Conservation (phyloP, 1,140 invertebrate species). For the Brevipalpus yothersi region DNA sequence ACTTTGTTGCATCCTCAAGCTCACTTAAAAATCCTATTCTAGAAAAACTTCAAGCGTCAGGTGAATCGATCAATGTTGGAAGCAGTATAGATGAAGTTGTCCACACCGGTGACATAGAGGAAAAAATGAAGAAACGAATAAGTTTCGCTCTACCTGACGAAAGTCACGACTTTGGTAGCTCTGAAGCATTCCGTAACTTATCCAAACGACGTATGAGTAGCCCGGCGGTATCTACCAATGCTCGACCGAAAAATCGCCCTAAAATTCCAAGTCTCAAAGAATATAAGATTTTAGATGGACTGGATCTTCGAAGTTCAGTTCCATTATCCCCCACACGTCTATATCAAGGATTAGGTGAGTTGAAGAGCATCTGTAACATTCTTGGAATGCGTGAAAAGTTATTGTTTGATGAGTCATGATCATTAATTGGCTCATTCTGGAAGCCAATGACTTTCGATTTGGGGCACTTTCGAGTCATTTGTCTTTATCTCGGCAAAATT, state of each 20-base stretch:
- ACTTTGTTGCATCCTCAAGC: no score
- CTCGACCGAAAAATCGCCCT: not conserved
- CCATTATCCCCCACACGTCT: slow-evolving; percentile 13
- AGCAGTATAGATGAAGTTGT: not conserved
- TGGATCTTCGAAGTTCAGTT: slow-evolving; percentile 13
- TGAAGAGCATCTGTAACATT: no score
- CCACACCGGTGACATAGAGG: not conserved
- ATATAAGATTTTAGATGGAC: slow-evolving; percentile 12
- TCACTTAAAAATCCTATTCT: no score
- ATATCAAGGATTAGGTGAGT: not conserved
- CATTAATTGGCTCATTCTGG: no score
- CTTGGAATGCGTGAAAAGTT: no score
- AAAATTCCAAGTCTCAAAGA: slow-evolving; percentile 10
- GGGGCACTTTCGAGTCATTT: no score
- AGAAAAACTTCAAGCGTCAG: no score
- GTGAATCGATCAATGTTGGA: no score
- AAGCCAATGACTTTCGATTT: no score
- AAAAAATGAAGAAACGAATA: not conserved
- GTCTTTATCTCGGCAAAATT: no score
- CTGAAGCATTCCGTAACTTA: not conserved
- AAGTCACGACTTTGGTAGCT: not conserved
- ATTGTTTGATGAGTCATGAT: no score
- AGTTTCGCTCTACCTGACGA: not conserved
- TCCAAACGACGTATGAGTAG: slow-evolving; percentile 12
- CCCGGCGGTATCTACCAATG: slow-evolving; percentile 5